phyloP scores from a whole-genome alignment of 1,140 invertebrate genomes.

The Pissodes strobi region DNA sequence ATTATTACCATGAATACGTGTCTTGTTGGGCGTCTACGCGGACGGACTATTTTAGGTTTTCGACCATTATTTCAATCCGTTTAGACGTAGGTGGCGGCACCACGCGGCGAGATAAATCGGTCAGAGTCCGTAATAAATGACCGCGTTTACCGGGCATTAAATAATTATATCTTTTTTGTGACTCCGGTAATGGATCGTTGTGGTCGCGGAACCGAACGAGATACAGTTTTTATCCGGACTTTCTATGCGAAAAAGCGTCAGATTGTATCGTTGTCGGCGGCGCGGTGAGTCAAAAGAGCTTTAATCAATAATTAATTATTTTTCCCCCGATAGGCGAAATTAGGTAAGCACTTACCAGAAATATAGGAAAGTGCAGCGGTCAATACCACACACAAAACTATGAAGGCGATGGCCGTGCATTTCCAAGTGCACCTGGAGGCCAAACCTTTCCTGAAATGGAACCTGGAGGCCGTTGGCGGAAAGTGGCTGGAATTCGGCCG shows the following conservation, averaged over 20 bases:
- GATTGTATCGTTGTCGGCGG: too few species aligned
- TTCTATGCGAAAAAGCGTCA: too few species aligned
- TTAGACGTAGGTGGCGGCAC: conserved; percentile 26
- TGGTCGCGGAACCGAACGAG: background rate
- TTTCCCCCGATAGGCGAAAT: too few species aligned
- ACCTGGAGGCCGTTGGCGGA: conserved; percentile 66
- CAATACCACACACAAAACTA: conserved; percentile 79
- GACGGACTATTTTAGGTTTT: conserved; percentile 22
- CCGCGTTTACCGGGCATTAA: conserved; percentile 11
- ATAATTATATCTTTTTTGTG: conserved; percentile 14
- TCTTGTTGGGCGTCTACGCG: too few species aligned
- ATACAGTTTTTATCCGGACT: too few species aligned
- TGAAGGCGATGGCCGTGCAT: conserved; percentile 83
- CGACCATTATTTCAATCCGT: conserved; percentile 20
- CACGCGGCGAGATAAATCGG: conserved; percentile 21
- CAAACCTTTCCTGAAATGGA: conserved; percentile 87
- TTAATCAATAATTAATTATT: too few species aligned
- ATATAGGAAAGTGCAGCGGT: conserved; percentile 84
- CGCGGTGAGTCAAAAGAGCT: too few species aligned
- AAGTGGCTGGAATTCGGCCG: conserved; percentile 66
- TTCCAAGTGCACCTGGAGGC: conserved; percentile 88
- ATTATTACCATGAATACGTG: too few species aligned
- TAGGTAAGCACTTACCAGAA: conserved; percentile 68
- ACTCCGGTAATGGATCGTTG: conserved; percentile 15
- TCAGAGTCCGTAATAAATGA: conserved; percentile 15